Conservation (phyloP, 1,140 invertebrate species). For the Protaetia brevitarsis region DNA sequence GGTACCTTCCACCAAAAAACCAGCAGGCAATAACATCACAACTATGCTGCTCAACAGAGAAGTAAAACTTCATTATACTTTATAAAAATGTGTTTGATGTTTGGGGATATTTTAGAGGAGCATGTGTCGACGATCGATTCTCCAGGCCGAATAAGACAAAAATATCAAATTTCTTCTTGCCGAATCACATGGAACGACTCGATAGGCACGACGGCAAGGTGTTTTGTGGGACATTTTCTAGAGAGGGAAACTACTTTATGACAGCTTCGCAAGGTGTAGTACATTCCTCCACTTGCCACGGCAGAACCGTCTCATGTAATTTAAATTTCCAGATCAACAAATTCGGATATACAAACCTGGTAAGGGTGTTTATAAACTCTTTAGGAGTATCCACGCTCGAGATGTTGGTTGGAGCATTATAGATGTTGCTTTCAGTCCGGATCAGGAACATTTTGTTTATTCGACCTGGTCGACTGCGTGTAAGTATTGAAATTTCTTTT, state of each 20-base stretch:
- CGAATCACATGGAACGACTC: conserved; percentile 60
- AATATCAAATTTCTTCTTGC: conserved; percentile 62
- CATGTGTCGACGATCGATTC: conserved; percentile 46
- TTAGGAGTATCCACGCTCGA: conserved; percentile 60
- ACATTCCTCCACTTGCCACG: background rate
- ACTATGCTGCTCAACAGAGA: conserved; percentile 52
- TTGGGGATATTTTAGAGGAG: conserved; percentile 50
- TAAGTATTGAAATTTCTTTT: conserved; percentile 56
- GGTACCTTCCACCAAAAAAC: conserved; percentile 34
- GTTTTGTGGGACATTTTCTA: conserved; percentile 76
- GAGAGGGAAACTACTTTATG: conserved; percentile 69
- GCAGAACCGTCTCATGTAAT: conserved; percentile 32
- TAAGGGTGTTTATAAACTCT: conserved; percentile 55
- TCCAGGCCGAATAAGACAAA: conserved; percentile 50
- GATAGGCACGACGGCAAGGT: conserved; percentile 64
- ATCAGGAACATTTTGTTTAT: conserved; percentile 71
- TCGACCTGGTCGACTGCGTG: conserved; percentile 79
- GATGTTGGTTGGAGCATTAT: conserved; percentile 83
- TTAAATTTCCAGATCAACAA: conserved; percentile 55
- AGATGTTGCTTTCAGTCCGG: conserved; percentile 76
- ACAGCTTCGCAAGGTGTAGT: conserved; percentile 71
- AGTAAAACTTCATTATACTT: too few species aligned
- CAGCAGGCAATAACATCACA: conserved; percentile 47
- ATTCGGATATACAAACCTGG: conserved; percentile 59
- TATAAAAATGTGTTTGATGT: conserved; percentile 15